Conservation (phyloP, 2,888 invertebrate species). For the Drosophila emarginata region DNA sequence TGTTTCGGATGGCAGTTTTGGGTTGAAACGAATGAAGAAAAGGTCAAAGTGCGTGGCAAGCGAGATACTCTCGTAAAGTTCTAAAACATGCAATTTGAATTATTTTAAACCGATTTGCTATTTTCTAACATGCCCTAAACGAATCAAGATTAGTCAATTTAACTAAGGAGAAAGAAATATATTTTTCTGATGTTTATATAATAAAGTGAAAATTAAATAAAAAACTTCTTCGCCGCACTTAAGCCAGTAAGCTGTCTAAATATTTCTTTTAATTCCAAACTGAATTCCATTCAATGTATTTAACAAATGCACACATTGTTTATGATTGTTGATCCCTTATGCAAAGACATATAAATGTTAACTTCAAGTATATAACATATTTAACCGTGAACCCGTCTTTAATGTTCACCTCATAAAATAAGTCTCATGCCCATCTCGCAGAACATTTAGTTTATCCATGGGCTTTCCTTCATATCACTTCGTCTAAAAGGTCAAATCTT, state of each 20-base stretch:
- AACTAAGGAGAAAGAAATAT: too few relatives aligned
- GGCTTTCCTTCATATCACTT: constrained; percentile 25
- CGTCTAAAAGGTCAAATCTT: constrained; percentile 61
- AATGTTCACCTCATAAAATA: neutral
- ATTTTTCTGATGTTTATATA: too few relatives aligned
- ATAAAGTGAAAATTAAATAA: too few relatives aligned
- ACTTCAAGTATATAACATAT: neutral
- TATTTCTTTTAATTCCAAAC: too few relatives aligned
- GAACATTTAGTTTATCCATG: constrained; percentile 18
- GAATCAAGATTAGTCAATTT: too few relatives aligned
- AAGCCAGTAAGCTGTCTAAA: too few relatives aligned
- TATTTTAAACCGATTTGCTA: too few relatives aligned
- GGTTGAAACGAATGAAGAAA: constrained; percentile 19
- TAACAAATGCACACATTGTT: too few relatives aligned
- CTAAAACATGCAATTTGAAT: neutral
- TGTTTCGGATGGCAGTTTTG: neutral
- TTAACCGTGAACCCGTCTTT: neutral
- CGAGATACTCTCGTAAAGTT: constrained; percentile 9
- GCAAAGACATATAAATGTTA: neutral
- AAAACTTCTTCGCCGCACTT: too few relatives aligned
- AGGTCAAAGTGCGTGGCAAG: constrained; percentile 54
- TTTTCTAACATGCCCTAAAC: too few relatives aligned
- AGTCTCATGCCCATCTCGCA: constrained; percentile 27
- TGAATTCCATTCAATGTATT: too few relatives aligned
- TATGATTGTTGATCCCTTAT: neutral